A percentile compares a stretch with the other conserved stretches of the same genome.
Conservation (phyloP, 1,140 invertebrate genomes). For the Cephus cinctus region DNA sequence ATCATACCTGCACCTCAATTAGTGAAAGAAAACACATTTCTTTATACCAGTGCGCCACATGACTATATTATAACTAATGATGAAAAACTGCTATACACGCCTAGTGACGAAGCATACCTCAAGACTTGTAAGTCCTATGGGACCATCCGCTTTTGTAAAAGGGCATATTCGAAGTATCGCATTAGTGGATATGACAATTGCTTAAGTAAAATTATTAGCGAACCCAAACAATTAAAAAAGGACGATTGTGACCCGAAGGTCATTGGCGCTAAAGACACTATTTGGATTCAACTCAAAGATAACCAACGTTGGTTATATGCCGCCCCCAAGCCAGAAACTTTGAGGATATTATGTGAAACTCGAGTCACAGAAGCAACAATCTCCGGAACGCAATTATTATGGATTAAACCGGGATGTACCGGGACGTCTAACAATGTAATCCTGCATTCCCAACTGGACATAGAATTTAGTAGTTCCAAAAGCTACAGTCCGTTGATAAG, state of each 20-base stretch:
- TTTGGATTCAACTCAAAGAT: background rate
- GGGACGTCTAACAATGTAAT: background rate
- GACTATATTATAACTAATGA: background rate
- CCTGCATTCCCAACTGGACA: background rate
- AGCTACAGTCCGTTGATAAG: background rate
- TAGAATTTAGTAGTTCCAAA: background rate
- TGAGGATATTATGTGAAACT: background rate
- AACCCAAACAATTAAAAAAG: background rate
- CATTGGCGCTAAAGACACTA: background rate
- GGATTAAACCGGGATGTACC: background rate
- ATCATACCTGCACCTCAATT: background rate
- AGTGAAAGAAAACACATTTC: background rate
- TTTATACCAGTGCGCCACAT: background rate
- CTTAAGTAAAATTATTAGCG: background rate
- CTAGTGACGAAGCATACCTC: background rate
- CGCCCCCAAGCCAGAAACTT: background rate
- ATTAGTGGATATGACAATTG: background rate
- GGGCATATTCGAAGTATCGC: background rate
- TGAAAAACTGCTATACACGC: background rate
- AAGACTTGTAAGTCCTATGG: background rate
- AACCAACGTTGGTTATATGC: background rate
- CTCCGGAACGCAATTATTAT: background rate
- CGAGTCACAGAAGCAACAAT: background rate
- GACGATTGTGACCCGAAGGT: background rate
- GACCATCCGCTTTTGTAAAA: background rate